Evolutionary conservation across 2,113 vertebrate genomes (phyloP).

Genomic region (Thinocorus orbignyianus): DNA sequence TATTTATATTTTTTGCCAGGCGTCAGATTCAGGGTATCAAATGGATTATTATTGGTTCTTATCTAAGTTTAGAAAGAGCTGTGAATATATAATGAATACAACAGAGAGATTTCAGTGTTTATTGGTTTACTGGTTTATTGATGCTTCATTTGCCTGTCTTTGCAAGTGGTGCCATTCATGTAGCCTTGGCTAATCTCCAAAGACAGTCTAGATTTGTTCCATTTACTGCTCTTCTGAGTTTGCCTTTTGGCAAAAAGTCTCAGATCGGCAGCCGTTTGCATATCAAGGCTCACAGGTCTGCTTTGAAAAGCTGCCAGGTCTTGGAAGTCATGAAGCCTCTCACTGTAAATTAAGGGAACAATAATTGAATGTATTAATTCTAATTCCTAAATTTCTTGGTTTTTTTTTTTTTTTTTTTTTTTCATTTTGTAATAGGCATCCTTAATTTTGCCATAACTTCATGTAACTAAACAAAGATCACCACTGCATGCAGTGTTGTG

Average conservation of each 20-base stretch:
- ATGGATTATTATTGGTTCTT: slow-evolving; percentile 59
- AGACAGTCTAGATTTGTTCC: slow-evolving; percentile 54
- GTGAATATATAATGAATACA: slow-evolving; percentile 37
- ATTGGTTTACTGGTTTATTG: slow-evolving; percentile 45
- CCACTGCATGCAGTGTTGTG: background rate
- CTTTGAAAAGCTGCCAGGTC: slow-evolving; percentile 49
- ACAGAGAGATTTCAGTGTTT: slow-evolving; percentile 45
- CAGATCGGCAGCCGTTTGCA: slow-evolving; percentile 25
- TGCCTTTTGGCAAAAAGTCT: slow-evolving; percentile 59
- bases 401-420: background rate
- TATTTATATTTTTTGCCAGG: background rate
- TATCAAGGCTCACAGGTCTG: slow-evolving; percentile 40
- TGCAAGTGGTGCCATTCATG: slow-evolving; percentile 11
- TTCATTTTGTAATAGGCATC: background rate
- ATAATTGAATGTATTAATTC: slow-evolving; percentile 16
- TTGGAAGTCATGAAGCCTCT: slow-evolving; percentile 10
- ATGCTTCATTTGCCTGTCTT: slow-evolving; percentile 18
- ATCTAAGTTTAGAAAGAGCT: slow-evolving; percentile 62
- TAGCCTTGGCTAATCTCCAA: slow-evolving; percentile 56
- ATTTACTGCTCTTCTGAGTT: slow-evolving; percentile 55
- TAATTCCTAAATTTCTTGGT: background rate
- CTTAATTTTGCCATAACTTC: slow-evolving; percentile 15
- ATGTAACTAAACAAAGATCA: background rate
- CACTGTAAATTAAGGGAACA: slow-evolving; percentile 12
- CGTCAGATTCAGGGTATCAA: slow-evolving; percentile 21